Percentiles rank a stretch among this genome's conserved stretches.
These are phyloP conservation scores for Hephaestus fuliginosus DNA, from an alignment of 2,797 vertebrate species.

Conservation along the genomic window DNA sequence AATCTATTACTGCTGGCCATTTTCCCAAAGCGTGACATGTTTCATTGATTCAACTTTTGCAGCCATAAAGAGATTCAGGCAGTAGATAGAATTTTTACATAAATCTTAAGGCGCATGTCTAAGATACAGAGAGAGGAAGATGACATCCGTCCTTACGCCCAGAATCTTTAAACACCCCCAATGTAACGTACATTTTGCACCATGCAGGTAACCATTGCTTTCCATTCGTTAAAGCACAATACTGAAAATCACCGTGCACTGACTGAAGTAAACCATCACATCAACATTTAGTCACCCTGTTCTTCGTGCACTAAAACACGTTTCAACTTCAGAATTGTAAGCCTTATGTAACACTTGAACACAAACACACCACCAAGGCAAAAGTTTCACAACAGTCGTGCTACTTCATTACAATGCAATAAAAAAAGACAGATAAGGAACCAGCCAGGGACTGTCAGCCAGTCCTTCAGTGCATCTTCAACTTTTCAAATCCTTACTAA, in stretches of 20 bases:
- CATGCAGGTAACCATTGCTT: background rate
- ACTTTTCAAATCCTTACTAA: slow-evolving; percentile 25
- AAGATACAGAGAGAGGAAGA: background rate
- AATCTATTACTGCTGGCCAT: background rate
- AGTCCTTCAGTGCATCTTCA: background rate
- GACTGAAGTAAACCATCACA: background rate
- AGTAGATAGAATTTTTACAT: background rate
- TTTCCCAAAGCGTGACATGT: background rate
- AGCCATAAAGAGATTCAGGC: slow-evolving; percentile 1
- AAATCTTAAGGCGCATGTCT: background rate
- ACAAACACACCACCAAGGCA: background rate
- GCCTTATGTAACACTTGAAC: background rate
- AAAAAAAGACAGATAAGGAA: background rate
- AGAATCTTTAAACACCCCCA: background rate
- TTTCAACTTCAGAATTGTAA: background rate
- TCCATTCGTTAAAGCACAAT: background rate
- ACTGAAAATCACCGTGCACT: background rate
- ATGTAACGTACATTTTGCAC: background rate
- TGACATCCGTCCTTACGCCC: background rate
- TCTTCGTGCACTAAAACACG: background rate
- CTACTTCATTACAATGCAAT: background rate
- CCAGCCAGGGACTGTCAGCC: background rate
- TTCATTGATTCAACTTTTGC: background rate
- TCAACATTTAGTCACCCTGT: slow-evolving; percentile 4
- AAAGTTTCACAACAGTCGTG: background rate